Percentiles rank a stretch among this genome's conserved stretches.
These are phyloP conservation scores for Leptinotarsa tumamoca DNA, from an alignment of 2,888 invertebrate species.

Conservation along the genomic window DNA sequence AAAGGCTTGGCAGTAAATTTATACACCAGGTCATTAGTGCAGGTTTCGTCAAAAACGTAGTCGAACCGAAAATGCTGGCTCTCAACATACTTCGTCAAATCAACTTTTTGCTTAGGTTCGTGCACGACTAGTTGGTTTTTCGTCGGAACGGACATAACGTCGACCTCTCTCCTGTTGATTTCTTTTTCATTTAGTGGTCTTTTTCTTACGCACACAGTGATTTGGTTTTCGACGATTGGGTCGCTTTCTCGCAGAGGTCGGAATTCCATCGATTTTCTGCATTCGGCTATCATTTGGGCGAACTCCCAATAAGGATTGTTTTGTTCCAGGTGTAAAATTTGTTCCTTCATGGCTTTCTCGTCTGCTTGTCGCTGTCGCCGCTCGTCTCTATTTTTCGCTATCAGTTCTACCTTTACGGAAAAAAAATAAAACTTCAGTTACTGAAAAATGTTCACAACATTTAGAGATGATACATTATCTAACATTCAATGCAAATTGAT, in stretches of 20 bases:
- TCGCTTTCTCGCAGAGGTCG: slow-evolving; percentile 81
- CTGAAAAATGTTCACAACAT: too few species aligned
- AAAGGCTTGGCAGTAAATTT: slow-evolving; percentile 98
- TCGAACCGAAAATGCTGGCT: slow-evolving; percentile 98
- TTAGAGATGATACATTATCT: too few species aligned
- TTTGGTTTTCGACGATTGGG: slow-evolving; percentile 87
- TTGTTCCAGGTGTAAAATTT: slow-evolving; percentile 82
- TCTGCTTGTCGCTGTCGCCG: slow-evolving; percentile 91
- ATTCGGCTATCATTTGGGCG: slow-evolving; percentile 94
- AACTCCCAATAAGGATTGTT: slow-evolving; percentile 99
- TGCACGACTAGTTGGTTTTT: slow-evolving; percentile 86
- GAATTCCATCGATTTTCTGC: slow-evolving; percentile 65
- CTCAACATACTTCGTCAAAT: slow-evolving; percentile 97
- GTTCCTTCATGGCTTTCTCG: slow-evolving; percentile 88
- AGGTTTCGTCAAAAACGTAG: slow-evolving; percentile 97
- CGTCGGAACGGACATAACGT: slow-evolving; percentile 95
- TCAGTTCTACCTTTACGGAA: slow-evolving; percentile 78
- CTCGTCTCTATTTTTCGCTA: slow-evolving; percentile 96
- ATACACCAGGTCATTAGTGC: slow-evolving; percentile 96
- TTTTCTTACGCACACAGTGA: slow-evolving; percentile 97
- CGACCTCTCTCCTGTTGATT: slow-evolving; percentile 84
- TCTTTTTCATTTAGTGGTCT: slow-evolving; percentile 97
- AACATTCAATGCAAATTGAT: too few species aligned
- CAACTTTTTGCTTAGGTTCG: slow-evolving; percentile 95
- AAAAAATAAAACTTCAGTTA: not conserved